phyloP scores from a whole-genome alignment of 2,888 invertebrate genomes.

The Criorhina ranunculi region DNA sequence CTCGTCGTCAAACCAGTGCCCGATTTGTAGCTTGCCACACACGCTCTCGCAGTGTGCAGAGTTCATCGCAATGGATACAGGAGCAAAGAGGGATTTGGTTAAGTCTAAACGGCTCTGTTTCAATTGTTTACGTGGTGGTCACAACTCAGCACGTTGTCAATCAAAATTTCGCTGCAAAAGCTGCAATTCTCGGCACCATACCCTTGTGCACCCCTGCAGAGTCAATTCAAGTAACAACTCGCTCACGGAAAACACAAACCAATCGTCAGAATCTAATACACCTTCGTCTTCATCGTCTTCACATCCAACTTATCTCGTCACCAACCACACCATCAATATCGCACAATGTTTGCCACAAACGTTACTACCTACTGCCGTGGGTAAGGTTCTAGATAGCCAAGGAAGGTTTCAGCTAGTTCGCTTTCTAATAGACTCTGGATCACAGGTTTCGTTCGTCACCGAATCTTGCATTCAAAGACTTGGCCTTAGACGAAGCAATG shows the following conservation, averaged over 20 bases:
- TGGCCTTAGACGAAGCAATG: not conserved
- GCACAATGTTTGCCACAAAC: constrained; percentile 9
- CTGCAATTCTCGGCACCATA: constrained; percentile 14
- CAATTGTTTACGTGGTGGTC: not conserved
- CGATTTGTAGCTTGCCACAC: not conserved
- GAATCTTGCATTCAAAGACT: constrained; percentile 3
- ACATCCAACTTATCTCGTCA: not conserved
- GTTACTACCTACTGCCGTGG: not conserved
- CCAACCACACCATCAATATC: not conserved
- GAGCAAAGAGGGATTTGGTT: not conserved
- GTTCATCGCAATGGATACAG: not conserved
- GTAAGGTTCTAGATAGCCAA: not conserved
- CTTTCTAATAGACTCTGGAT: constrained; percentile 17
- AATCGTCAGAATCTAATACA: not conserved
- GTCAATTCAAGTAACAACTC: not conserved
- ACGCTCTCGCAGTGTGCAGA: not conserved
- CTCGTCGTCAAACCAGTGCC: not conserved
- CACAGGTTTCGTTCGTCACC: constrained; percentile 14
- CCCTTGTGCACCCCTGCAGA: not conserved
- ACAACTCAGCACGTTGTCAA: constrained; percentile 9
- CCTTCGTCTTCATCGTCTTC: not conserved
- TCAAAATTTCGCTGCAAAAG: constrained; percentile 13
- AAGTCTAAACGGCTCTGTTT: not conserved
- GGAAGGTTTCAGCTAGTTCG: constrained; percentile 12
- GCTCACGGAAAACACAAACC: not conserved